phyloP scores from a whole-genome alignment of 2,888 invertebrate species.

The Hedya salicella region DNA sequence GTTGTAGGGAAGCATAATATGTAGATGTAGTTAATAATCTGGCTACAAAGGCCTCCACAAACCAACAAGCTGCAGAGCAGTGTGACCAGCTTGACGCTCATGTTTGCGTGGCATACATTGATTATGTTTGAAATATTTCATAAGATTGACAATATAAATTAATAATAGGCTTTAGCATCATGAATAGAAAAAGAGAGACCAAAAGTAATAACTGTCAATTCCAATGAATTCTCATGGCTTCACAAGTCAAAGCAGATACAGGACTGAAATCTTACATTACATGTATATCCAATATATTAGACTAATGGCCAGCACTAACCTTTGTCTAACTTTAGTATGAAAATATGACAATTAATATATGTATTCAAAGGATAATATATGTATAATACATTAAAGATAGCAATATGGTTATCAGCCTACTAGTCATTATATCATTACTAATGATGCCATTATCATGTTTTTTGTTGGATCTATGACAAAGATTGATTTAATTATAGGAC shows the following conservation, averaged over 20 bases:
- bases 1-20: background rate
- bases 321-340: slow-evolving; percentile 25
- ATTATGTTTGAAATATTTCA: background rate
- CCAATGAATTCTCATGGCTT: slow-evolving; percentile 15
- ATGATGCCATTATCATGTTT: slow-evolving; percentile 48
- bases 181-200: background rate
- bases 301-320: slow-evolving; percentile 29
- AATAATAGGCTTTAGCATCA: background rate
- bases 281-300: slow-evolving; percentile 21
- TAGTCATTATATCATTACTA: slow-evolving; percentile 7
- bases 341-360: slow-evolving; percentile 7
- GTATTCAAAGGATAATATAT: slow-evolving; percentile 7
- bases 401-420: slow-evolving; percentile 25
- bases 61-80: background rate
- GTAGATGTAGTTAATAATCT: background rate
- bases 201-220: background rate
- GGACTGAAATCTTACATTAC: slow-evolving; percentile 19
- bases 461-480: slow-evolving; percentile 62
- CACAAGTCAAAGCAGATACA: slow-evolving; percentile 16
- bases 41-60: background rate
- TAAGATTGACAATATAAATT: background rate
- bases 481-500: slow-evolving; percentile 59
- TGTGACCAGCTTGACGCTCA: background rate
- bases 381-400: background rate
- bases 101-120: background rate